A percentile compares a stretch with the other conserved stretches of the same genome.
Conservation (phyloP, 2,888 invertebrate species). For the Erebia epiphron region DNA sequence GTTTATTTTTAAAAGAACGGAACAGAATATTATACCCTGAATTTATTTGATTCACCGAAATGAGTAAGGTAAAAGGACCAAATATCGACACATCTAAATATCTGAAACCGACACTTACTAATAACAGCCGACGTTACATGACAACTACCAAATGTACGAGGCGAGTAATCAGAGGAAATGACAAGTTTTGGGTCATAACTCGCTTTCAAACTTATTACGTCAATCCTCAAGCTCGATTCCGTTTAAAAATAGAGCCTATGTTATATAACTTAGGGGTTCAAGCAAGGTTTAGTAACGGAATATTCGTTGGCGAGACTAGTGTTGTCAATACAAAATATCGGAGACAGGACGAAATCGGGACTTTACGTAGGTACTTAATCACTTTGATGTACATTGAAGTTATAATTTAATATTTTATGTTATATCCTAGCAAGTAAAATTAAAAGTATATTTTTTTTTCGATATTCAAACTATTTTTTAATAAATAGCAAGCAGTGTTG, state of each 20-base stretch:
- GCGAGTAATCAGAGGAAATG: constrained; percentile 76
- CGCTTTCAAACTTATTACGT: constrained; percentile 41
- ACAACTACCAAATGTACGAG: constrained; percentile 51
- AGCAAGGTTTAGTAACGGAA: constrained; percentile 34
- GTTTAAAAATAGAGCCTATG: constrained; percentile 53
- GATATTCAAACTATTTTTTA: too few relatives aligned
- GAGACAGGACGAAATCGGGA: constrained; percentile 3
- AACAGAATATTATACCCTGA: not conserved
- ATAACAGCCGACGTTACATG: constrained; percentile 67
- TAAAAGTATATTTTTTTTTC: too few relatives aligned
- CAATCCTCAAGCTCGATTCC: constrained; percentile 35
- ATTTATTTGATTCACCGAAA: not conserved
- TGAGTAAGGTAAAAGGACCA: constrained; percentile 41
- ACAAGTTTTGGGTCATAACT: constrained; percentile 73
- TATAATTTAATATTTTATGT: too few relatives aligned
- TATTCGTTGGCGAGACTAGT: not conserved
- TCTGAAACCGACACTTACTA: constrained; percentile 60
- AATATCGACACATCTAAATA: constrained; percentile 52
- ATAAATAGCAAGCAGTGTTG: too few relatives aligned
- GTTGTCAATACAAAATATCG: constrained; percentile 10
- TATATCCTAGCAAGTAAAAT: too few relatives aligned
- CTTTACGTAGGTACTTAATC: not conserved
- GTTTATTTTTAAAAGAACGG: not conserved
- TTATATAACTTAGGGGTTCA: constrained; percentile 36
- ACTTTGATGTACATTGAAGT: too few relatives aligned